Evolutionary conservation across 2,113 vertebrate species (phyloP).

Genomic region (Steatornis caripensis): DNA sequence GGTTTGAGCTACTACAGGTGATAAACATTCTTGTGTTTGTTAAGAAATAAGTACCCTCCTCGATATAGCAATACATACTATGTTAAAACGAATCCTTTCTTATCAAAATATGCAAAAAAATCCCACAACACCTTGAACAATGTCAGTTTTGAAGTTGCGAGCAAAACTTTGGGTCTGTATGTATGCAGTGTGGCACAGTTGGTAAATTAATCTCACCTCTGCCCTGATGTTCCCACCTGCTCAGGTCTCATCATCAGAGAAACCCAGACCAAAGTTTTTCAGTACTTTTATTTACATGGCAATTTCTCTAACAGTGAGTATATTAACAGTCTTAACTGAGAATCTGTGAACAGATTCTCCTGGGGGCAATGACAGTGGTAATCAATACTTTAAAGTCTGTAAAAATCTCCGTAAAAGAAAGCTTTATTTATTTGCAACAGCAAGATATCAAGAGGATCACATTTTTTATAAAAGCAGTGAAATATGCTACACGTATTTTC

Average conservation of each 20-base stretch:
- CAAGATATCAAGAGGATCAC: background rate
- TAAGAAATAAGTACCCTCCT: background rate
- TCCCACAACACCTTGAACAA: background rate
- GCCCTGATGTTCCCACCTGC: background rate
- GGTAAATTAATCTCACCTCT: background rate
- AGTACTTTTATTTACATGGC: background rate
- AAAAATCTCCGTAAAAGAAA: background rate
- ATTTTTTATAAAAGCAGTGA: background rate
- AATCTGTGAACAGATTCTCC: background rate
- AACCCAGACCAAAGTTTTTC: background rate
- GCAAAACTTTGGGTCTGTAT: background rate
- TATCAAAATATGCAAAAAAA: background rate
- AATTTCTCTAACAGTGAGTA: background rate
- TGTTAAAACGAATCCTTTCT: background rate
- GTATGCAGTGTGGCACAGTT: rapidly evolving
- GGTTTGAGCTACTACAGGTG: background rate
- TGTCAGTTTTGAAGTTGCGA: background rate
- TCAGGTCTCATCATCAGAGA: background rate
- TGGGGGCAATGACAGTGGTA: background rate
- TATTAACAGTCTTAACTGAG: background rate
- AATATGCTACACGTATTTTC: background rate
- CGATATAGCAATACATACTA: background rate
- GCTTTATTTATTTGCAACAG: background rate
- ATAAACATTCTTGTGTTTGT: background rate
- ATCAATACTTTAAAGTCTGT: background rate